Percentiles rank a stretch among this genome's conserved stretches.
Evolutionary conservation across 2,113 vertebrate genomes (phyloP).

Genomic region (Ivindomyrus marchei): DNA sequence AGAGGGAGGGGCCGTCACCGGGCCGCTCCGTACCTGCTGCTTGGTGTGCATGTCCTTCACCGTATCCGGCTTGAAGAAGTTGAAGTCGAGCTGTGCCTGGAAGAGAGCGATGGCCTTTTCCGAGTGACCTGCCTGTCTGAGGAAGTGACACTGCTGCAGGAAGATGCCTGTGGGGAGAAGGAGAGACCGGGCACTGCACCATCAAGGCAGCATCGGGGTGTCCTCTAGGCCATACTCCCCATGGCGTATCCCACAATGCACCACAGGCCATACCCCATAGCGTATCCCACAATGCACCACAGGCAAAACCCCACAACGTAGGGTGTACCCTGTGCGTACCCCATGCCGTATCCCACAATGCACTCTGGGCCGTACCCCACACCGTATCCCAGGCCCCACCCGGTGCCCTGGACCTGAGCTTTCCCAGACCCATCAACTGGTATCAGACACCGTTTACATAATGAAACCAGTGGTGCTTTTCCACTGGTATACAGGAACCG

Average conservation of each 20-base stretch:
- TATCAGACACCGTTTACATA: background rate
- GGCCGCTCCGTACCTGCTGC: background rate
- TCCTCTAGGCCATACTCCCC: background rate
- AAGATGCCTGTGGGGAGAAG: slow-evolving; percentile 64
- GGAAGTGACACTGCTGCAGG: slow-evolving; percentile 84
- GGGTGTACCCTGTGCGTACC: background rate
- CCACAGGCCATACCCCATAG: background rate
- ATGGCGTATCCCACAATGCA: background rate
- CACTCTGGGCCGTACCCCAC: background rate
- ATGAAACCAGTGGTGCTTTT: background rate
- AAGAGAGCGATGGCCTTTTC: slow-evolving; percentile 86
- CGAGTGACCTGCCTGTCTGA: slow-evolving; percentile 82
- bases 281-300: background rate
- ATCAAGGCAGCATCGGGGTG: background rate
- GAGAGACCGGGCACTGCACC: background rate
- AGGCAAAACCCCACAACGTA: background rate
- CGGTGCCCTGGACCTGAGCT: background rate
- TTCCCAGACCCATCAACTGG: background rate
- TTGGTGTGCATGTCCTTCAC: slow-evolving; percentile 73
- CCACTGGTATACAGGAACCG: background rate
- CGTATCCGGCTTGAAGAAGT: slow-evolving; percentile 88
- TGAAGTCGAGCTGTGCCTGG: slow-evolving; percentile 90
- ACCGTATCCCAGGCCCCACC: background rate
- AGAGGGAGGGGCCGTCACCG: background rate
- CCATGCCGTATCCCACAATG: background rate